Conservation (phyloP, 2,888 invertebrate species). For the Deilephila porcellus region DNA sequence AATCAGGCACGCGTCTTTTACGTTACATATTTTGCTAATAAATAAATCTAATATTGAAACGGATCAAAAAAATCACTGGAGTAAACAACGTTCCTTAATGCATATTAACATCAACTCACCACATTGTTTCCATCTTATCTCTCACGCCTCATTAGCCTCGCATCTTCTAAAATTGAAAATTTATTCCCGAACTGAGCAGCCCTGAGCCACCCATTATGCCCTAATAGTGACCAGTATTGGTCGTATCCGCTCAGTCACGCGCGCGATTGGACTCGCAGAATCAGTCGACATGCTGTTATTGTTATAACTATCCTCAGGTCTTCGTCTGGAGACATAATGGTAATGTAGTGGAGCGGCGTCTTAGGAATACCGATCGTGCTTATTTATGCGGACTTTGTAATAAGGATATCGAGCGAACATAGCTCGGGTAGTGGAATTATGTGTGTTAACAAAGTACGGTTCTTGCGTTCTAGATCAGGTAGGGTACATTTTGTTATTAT, state of each 20-base stretch:
- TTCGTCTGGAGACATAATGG: background rate
- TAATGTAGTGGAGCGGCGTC: background rate
- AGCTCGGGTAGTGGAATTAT: background rate
- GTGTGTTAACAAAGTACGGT: background rate
- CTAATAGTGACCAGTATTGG: conserved; percentile 36
- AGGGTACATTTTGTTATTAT: too few species aligned
- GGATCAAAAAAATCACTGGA: too few species aligned
- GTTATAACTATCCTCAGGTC: conserved; percentile 20
- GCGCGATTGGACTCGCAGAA: conserved; percentile 30
- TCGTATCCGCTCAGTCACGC: conserved; percentile 33
- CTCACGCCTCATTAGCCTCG: background rate
- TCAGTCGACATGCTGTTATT: conserved; percentile 24
- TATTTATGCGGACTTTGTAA: conserved; percentile 4
- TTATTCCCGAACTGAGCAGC: background rate
- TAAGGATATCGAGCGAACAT: background rate
- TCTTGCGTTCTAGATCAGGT: too few species aligned
- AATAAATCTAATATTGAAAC: too few species aligned
- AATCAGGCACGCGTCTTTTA: too few species aligned
- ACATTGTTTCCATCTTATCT: background rate
- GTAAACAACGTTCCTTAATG: too few species aligned
- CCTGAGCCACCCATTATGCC: conserved; percentile 29
- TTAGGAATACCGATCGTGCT: background rate
- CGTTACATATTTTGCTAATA: too few species aligned
- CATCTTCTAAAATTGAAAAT: conserved; percentile 6
- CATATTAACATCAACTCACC: too few species aligned